Base-by-base conservation (phyloP, 2,113 vertebrate genomes). In the Xiphophorus hellerii region DNA sequence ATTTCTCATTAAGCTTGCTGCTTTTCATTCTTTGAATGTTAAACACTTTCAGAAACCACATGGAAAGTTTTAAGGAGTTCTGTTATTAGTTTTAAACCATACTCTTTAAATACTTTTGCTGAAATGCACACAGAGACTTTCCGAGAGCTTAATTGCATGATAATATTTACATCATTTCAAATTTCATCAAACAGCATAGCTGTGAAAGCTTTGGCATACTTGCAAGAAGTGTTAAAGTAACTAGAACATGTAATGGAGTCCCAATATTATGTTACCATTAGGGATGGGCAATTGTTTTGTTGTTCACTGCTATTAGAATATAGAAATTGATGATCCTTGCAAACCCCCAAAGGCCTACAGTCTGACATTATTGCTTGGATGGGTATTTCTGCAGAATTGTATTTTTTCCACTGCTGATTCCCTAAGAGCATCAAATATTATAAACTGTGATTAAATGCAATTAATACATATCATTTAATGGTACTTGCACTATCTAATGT, bases 211-310 rank as follows among this genome's bases (percentile, higher is more conserved):
- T 37, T 51, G 14, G n/a, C 29, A 9, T 42, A 31, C 44, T 27
- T 77, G 63, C 2, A 11, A 5, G 64, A 30, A 58, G 64, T 63
- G 60, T 74, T 29, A 9, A 61, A 72, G 60, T 67, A 64, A 33
- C 35, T 31, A 15, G 39, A 66, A 48, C 17, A 72, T 20, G 22
- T 62, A 14, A 3, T 71, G 58, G 48, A 81, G 12, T 12, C 20
- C 30, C 12, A 44, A n/a, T 51, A 67, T 48, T 17, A 48, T 17
- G 44, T 48, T 48, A 48, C 15, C 14, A 15, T 15, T 48, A 48
- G 44, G 44, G 44, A 48, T 48, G 22, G 2, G 2, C 51, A 54
- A 54, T 54, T 54, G 51, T 25, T 54, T 17, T 54, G 20, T 54
- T 10, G 9, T 54, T 54, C 25, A 54, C 20, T 54, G 22, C 7